phyloP scores from a whole-genome alignment of 2,888 invertebrate species.

The Subacronicta megacephala region DNA sequence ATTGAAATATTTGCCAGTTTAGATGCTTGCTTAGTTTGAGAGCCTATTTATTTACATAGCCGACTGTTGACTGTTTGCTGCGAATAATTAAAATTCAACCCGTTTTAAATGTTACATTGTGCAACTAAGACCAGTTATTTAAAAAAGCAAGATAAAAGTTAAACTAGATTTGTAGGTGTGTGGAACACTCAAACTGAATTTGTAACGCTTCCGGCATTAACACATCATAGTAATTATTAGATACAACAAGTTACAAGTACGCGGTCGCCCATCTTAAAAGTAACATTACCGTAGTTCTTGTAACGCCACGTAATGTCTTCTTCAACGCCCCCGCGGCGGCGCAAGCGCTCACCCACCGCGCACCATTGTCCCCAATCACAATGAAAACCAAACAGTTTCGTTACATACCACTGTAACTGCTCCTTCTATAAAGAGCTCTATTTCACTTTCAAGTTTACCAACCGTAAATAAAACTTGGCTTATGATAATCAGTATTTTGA shows the following conservation, averaged over 20 bases:
- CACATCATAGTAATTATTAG: slow-evolving; percentile 3
- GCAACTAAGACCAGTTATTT: neutral
- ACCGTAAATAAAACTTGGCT: slow-evolving; percentile 11
- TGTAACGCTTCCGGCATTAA: slow-evolving; percentile 2
- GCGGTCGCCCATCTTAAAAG: slow-evolving; percentile 16
- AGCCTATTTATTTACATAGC: slow-evolving; percentile 9
- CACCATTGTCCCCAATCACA: slow-evolving; percentile 23
- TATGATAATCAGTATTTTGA: slow-evolving; percentile 18
- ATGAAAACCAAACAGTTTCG: slow-evolving; percentile 11
- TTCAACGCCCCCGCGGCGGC: slow-evolving; percentile 32
- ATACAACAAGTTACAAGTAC: too few species aligned
- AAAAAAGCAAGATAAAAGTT: neutral
- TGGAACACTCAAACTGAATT: neutral
- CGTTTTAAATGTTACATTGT: neutral
- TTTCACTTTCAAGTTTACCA: slow-evolving; percentile 20
- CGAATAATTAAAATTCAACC: neutral
- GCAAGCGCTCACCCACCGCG: slow-evolving; percentile 24
- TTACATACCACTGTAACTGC: slow-evolving; percentile 8
- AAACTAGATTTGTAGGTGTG: neutral
- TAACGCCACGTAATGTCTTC: slow-evolving; percentile 38
- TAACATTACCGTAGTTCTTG: slow-evolving; percentile 20
- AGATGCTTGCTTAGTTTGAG: slow-evolving; percentile 23
- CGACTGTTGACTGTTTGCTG: slow-evolving; percentile 1
- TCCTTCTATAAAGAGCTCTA: slow-evolving; percentile 4
- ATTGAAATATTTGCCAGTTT: slow-evolving; percentile 15